Conservation (phyloP, 2,113 vertebrate species). For the Mionectes macconnelli region DNA sequence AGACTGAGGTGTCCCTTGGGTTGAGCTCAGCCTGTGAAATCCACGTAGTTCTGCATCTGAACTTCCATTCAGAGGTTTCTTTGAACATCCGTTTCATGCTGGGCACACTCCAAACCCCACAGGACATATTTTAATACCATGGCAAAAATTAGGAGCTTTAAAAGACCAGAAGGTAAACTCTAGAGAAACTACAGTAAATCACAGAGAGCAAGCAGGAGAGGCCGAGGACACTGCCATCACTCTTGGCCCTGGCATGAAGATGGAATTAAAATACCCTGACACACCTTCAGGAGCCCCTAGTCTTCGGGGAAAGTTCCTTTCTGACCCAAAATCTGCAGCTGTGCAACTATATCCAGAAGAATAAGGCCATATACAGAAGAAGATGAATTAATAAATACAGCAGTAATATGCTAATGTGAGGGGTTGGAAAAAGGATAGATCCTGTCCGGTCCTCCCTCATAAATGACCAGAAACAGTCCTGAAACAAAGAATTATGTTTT, state of each 20-base stretch:
- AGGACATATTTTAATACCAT: not conserved
- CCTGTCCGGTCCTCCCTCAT: not conserved
- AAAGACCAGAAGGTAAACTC: not conserved
- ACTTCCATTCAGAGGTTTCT: not conserved
- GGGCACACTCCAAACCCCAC: not conserved
- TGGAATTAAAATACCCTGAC: not conserved
- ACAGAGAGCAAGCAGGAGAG: not conserved
- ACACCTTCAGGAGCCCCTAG: not conserved
- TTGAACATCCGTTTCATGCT: not conserved
- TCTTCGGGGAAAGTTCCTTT: not conserved
- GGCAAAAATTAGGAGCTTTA: not conserved
- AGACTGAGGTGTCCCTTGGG: not conserved
- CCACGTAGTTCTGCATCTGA: not conserved
- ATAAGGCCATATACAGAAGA: not conserved
- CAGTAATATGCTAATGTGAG: not conserved
- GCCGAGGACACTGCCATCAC: not conserved
- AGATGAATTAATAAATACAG: not conserved
- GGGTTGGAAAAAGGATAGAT: not conserved
- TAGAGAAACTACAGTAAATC: not conserved
- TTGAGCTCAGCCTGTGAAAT: not conserved
- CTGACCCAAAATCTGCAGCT: not conserved
- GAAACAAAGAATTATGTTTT: not conserved
- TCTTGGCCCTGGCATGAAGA: not conserved
- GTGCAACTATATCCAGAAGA: not conserved
- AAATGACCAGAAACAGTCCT: not conserved